Conservation (phyloP, 1,140 invertebrate species). For the Macrobrachium nipponense region DNA sequence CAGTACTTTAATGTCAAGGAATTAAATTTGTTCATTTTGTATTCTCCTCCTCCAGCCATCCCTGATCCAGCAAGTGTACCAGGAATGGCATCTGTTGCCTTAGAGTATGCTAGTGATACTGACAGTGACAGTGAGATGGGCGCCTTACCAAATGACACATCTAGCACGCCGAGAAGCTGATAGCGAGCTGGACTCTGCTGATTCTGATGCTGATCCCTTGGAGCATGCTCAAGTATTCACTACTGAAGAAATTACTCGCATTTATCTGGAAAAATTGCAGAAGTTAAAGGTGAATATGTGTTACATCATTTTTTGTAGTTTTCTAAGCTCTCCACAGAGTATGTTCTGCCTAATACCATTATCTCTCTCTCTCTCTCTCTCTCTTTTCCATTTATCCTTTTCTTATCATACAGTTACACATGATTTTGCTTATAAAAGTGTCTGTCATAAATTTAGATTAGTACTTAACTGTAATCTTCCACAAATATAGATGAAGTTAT, state of each 20-base stretch:
- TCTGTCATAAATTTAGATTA: too few species aligned
- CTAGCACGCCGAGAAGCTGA: conserved; percentile 48
- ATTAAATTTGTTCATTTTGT: background rate
- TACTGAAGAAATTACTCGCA: conserved; percentile 84
- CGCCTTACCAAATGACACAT: conserved; percentile 23
- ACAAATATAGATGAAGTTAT: too few species aligned
- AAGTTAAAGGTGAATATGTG: conserved; percentile 70
- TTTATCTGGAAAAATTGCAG: conserved; percentile 82
- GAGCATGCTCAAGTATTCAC: conserved; percentile 86
- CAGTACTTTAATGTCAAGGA: background rate
- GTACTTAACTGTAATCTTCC: too few species aligned
- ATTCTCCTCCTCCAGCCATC: conserved; percentile 70
- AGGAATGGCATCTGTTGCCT: conserved; percentile 72
- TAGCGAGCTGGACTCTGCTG: conserved; percentile 54
- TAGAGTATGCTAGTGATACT: conserved; percentile 81
- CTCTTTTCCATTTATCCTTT: too few species aligned
- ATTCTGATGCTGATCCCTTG: conserved; percentile 55
- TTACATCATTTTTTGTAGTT: background rate
- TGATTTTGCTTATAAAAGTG: too few species aligned
- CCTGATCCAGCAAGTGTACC: conserved; percentile 74
- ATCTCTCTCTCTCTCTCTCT: too few species aligned
- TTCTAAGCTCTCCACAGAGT: too few species aligned
- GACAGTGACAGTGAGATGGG: conserved; percentile 75
- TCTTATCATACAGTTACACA: too few species aligned
- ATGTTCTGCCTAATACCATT: too few species aligned